Base-by-base conservation (phyloP, 2,888 invertebrate genomes). In the Ryuthela nishihirai region DNA sequence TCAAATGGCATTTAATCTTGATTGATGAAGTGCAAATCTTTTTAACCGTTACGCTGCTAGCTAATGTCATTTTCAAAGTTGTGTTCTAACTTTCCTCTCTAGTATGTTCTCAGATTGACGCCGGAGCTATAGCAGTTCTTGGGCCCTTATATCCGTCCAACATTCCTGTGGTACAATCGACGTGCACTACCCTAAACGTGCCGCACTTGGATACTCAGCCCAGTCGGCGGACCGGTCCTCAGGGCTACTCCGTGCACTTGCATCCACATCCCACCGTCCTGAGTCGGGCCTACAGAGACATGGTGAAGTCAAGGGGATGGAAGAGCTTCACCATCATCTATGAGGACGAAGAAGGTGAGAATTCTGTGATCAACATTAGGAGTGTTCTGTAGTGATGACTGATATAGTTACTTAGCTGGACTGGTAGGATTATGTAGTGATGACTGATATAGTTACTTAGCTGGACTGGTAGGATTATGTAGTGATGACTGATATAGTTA, bases 271-370 rank as follows among this genome's bases (percentile, higher is more conserved):
- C 85, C 3, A 78, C 80, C 26, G 85, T 87, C 10, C 79, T 94
- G 49, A 88, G 91, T 65, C 84, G 85, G 71, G 81, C 76, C 5
- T 74, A 70, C 61, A 65, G 70, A 26, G 74, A 74, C 60, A 41
- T 68, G 23, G 48, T 67, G n/a, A 40, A 39, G 7, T 54, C 64
- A 3, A 61, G 62, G 34, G 82, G 82, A 38, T 95, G 94, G 94
- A 82, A 82, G 61, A 80, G 82, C 35, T 92, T 91, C 71, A 88
- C 89, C n/a, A 82, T 95, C 65, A 79, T 95, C 56, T 95, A 93
- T 74, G 90, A 93, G 74, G 81, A 81, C 55, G 81, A 93, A 75
- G 94, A 95, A 72, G 83, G 75, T 75, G 66, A 67, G 70, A 36
- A 24, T 1, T 3, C 9, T 3, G 20, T 21, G 10, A 40, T 3